Percentiles rank a stretch among this genome's conserved stretches.
Evolutionary conservation across 2,797 vertebrate species (phyloP).

Genomic region (Enteromius afrohamiltoni): DNA sequence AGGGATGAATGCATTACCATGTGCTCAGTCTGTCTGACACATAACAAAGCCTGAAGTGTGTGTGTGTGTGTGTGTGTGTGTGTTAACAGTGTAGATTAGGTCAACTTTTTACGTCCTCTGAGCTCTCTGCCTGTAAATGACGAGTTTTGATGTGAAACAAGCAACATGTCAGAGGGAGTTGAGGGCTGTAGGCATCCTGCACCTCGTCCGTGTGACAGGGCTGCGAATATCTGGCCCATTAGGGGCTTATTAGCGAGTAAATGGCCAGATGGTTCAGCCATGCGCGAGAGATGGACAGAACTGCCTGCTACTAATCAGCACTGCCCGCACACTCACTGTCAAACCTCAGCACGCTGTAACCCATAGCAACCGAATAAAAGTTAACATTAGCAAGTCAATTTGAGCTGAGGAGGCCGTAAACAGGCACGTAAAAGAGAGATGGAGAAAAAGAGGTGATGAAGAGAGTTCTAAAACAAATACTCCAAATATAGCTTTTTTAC

Average conservation of each 20-base stretch:
- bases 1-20: constrained; percentile 99
- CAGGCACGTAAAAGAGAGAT: constrained; percentile 84
- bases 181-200: constrained; percentile 99
- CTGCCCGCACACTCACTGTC: constrained; percentile 99
- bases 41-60: constrained; percentile 93
- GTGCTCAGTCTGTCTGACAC: constrained; percentile 93
- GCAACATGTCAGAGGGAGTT: constrained; percentile 99
- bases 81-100: too few species aligned
- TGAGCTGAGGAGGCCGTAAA: constrained; percentile 97
- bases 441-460: constrained; percentile 25
- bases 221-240: constrained; percentile 99
- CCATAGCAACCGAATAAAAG: constrained; percentile 99
- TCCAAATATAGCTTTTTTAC: too few species aligned
- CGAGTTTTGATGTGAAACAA: constrained; percentile 99
- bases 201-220: constrained; percentile 99
- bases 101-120: constrained; percentile 99
- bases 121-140: constrained; percentile 99
- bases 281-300: constrained; percentile 99
- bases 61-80: constrained; percentile 75
- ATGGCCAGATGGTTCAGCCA: constrained; percentile 99
- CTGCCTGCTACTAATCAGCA: constrained; percentile 99
- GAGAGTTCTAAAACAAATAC: too few species aligned
- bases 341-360: constrained; percentile 99
- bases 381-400: constrained; percentile 99
- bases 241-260: constrained; percentile 99